These are phyloP conservation scores for Cacatua alba DNA, from an alignment of 2,113 vertebrate genomes.

Conservation along the genomic window DNA sequence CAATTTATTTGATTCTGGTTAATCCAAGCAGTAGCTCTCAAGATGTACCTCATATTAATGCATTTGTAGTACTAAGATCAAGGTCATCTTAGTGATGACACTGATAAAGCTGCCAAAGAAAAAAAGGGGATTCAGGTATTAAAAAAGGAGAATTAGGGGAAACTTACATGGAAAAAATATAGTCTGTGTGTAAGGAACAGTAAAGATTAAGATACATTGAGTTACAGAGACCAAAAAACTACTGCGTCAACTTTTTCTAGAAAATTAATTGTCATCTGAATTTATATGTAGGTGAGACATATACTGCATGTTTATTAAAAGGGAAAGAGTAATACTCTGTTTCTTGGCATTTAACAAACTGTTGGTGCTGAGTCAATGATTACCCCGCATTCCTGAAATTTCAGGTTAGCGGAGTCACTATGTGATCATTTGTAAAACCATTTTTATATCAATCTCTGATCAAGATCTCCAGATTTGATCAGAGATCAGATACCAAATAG, in stretches of 20 bases:
- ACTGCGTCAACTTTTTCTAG: neutral
- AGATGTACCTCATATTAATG: neutral
- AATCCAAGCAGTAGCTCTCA: neutral
- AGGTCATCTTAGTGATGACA: neutral
- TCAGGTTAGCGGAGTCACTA: neutral
- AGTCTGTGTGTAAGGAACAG: neutral
- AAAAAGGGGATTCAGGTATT: neutral
- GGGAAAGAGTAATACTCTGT: neutral
- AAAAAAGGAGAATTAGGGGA: neutral
- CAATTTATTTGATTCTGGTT: neutral
- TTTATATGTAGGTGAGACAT: rapidly evolving
- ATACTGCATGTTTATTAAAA: neutral
- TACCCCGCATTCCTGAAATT: neutral
- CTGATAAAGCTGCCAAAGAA: neutral
- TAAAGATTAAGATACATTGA: neutral
- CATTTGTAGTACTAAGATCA: neutral
- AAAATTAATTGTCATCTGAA: neutral
- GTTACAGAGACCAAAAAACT: neutral
- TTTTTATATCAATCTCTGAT: neutral
- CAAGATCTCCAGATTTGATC: neutral
- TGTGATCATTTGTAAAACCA: neutral
- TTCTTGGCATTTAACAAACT: neutral
- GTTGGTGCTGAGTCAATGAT: neutral
- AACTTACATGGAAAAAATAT: neutral
- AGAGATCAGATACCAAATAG: neutral